A percentile compares a stretch with the other conserved stretches of the same genome.
phyloP scores from a whole-genome alignment of 2,888 invertebrate genomes.

The Heteromurus nitidus region DNA sequence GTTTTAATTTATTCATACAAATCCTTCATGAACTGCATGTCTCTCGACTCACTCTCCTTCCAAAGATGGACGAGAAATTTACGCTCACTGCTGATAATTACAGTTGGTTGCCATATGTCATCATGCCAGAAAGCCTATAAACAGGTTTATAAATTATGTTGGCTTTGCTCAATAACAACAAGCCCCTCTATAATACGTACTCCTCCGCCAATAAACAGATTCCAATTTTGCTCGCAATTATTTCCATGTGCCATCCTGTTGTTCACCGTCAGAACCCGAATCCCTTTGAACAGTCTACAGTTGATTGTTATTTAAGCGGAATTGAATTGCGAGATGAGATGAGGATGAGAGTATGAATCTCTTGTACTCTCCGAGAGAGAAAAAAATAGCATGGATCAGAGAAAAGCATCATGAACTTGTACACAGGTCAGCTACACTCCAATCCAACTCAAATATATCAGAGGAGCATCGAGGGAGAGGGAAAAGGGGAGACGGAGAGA shows the following conservation, averaged over 20 bases:
- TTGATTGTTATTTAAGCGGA: neutral
- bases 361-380: neutral
- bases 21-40: too few species aligned
- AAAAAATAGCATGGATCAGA: neutral
- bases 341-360: neutral
- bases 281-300: too few species aligned
- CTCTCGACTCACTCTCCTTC: too few species aligned
- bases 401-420: too few species aligned
- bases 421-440: too few species aligned
- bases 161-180: neutral
- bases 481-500: neutral
- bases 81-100: slow-evolving; percentile 24
- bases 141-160: slow-evolving; percentile 15
- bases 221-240: too few species aligned
- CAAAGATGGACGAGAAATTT: too few species aligned
- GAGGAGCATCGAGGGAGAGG: neutral
- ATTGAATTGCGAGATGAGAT: neutral
- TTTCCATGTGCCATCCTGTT: too few species aligned
- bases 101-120: slow-evolving; percentile 24
- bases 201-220: too few species aligned
- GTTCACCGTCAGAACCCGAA: too few species aligned
- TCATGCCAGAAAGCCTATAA: neutral
- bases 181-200: too few species aligned
- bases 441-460: neutral
- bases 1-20: too few species aligned